A percentile compares a stretch with the other conserved stretches of the same genome.
These are phyloP conservation scores for Notocelia uddmanniana DNA, from an alignment of 2,888 invertebrate species.

Conservation along the genomic window DNA sequence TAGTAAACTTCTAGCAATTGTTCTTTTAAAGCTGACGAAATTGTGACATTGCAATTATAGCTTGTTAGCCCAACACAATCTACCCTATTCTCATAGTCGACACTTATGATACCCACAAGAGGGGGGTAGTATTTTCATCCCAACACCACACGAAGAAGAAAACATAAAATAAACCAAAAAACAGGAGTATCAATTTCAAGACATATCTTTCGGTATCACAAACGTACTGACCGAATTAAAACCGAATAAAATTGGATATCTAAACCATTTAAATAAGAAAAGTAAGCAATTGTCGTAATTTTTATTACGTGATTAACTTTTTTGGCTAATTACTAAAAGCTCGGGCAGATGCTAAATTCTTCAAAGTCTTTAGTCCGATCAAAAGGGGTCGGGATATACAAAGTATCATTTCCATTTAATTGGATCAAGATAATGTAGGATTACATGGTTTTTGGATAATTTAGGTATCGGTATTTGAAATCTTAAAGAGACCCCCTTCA, in stretches of 20 bases:
- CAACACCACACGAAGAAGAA: neutral
- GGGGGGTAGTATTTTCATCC: no score
- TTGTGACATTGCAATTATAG: no score
- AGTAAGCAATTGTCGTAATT: constrained; percentile 50
- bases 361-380: constrained; percentile 41
- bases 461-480: neutral
- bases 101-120: no score
- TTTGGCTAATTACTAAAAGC: constrained; percentile 39
- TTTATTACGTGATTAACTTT: constrained; percentile 51
- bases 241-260: constrained; percentile 8
- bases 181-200: neutral
- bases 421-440: neutral
- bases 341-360: constrained; percentile 61
- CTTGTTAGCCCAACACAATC: no score
- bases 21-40: no score
- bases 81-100: no score
- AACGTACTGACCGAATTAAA: constrained; percentile 5
- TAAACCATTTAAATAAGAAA: constrained; percentile 7
- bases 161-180: neutral
- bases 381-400: neutral
- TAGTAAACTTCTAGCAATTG: no score
- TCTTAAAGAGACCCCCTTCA: neutral
- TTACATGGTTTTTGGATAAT: neutral
- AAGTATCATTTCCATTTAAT: neutral
- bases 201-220: neutral